These are phyloP conservation scores for Lepisosteus osseus DNA, from an alignment of 2,113 vertebrate genomes.

Conservation along the genomic window DNA sequence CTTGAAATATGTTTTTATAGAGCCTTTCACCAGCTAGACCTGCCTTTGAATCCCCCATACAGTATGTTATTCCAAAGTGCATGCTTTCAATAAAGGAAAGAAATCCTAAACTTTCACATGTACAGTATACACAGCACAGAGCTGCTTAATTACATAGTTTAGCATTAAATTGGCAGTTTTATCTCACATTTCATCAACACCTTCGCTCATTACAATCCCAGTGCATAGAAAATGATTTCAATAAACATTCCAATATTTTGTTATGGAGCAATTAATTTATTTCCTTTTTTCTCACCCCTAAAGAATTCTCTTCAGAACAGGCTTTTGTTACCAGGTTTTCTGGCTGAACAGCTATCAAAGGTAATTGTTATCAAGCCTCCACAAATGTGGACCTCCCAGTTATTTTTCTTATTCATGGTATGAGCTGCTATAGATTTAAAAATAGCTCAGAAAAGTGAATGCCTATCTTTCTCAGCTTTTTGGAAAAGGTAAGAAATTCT, in stretches of 20 bases:
- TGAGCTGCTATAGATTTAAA: too few species aligned
- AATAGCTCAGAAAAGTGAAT: too few species aligned
- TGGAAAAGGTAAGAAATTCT: too few species aligned
- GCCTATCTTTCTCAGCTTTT: too few species aligned
- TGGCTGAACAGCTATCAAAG: slow-evolving; percentile 31
- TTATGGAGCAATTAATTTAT: slow-evolving; percentile 17
- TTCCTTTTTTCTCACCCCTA: slow-evolving; percentile 8
- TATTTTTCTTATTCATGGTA: too few species aligned
- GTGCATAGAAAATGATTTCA: background rate
- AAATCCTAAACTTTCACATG: too few species aligned
- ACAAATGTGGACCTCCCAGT: slow-evolving; percentile 15
- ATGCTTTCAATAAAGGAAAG: background rate
- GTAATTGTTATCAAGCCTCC: slow-evolving; percentile 21
- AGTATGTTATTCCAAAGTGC: background rate
- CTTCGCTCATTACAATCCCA: slow-evolving; percentile 25
- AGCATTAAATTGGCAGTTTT: slow-evolving; percentile 28
- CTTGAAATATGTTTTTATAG: too few species aligned
- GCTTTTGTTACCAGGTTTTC: slow-evolving; percentile 26
- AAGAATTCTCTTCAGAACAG: slow-evolving; percentile 26
- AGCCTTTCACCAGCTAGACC: background rate
- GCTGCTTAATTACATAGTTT: slow-evolving; percentile 21
- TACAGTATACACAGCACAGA: background rate
- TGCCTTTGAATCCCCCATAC: background rate
- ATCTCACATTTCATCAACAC: slow-evolving; percentile 31
- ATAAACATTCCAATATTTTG: slow-evolving; percentile 17